Evolutionary conservation across 2,888 invertebrate genomes (phyloP), one percentile per base, ranked within the genome.

Genomic region (Hololepta plana): DNA sequence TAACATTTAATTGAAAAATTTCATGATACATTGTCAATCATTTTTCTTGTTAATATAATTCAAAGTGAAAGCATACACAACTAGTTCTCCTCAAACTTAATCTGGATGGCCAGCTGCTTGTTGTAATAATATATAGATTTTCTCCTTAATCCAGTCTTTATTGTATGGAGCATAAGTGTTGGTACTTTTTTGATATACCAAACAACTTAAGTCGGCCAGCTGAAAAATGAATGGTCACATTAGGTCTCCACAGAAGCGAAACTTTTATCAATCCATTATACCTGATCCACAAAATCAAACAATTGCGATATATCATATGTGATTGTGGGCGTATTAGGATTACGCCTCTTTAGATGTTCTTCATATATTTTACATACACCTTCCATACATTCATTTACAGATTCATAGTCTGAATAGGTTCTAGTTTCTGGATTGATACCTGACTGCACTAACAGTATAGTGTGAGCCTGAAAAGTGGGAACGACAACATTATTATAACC

Each of bases 341-440:
- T 93, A 44, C 84, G 68, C 32, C 85, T 67, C 51, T 98, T 98
- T 38, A 98, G 57, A 55, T 98, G 96, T 46, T 98, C 96, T 49
- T 99, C 98, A 49, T 91, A 98, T 36, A 98, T 96, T 60, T 95
- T 95, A 53, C 98, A 98, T 7, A 99, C 91, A 16, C 91, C 93
- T 61, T 96, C 95, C 79, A 96, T 81, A 48, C 93, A 93, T 46
- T 95, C 95, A 45, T 93, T 95, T 5, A 95, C 81, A 32, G 90
- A 87, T 51, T 99, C 96, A 46, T 95, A 98, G 54, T 98, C 98
- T 0, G 90, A 90, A 55, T 95, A 98, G 0, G 96, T 96, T 35
- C 96, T 69, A 0, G 91, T 91, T 55, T 95, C 95, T 11, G 95
- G 90, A 46, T 88, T 79, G 1, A 66, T 65, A 2, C 88, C 87